These are phyloP conservation scores for Astyanax mexicanus DNA, from an alignment of 2,797 vertebrate species.

Conservation along the genomic window DNA sequence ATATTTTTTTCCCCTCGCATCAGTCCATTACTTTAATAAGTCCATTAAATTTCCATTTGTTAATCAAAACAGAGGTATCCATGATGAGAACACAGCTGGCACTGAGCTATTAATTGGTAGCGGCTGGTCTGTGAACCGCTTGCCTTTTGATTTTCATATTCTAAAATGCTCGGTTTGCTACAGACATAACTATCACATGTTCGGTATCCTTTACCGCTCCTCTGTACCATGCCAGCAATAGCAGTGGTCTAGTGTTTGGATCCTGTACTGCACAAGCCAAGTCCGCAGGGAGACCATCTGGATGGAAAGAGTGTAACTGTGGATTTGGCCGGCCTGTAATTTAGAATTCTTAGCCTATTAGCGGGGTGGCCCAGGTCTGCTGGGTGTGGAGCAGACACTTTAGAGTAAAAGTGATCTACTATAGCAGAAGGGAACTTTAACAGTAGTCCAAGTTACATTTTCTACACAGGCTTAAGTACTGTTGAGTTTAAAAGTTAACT, in stretches of 20 bases:
- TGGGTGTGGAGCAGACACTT: not conserved
- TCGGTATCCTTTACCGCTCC: constrained; percentile 50
- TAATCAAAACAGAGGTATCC: not conserved
- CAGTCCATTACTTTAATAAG: not conserved
- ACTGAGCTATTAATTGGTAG: constrained; percentile 5
- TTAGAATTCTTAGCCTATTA: constrained; percentile 54
- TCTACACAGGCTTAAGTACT: not conserved
- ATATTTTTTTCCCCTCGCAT: not conserved
- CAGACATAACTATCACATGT: constrained; percentile 66
- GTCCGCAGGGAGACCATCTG: constrained; percentile 28
- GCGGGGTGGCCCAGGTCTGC: not conserved
- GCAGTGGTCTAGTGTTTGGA: constrained; percentile 49
- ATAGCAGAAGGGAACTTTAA: not conserved
- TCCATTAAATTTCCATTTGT: not conserved
- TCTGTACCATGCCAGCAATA: constrained; percentile 55
- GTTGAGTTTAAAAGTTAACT: constrained; percentile 52
- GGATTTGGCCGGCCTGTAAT: constrained; percentile 72
- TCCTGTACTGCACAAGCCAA: not conserved
- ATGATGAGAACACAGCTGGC: not conserved
- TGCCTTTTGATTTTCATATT: constrained; percentile 41
- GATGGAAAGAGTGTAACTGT: constrained; percentile 65
- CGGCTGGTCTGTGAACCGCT: not conserved
- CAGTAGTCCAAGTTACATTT: not conserved
- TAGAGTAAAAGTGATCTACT: not conserved
- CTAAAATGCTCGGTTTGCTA: constrained; percentile 64